phyloP scores from a whole-genome alignment of 2,888 invertebrate genomes.

The Chrysolina haemoptera region DNA sequence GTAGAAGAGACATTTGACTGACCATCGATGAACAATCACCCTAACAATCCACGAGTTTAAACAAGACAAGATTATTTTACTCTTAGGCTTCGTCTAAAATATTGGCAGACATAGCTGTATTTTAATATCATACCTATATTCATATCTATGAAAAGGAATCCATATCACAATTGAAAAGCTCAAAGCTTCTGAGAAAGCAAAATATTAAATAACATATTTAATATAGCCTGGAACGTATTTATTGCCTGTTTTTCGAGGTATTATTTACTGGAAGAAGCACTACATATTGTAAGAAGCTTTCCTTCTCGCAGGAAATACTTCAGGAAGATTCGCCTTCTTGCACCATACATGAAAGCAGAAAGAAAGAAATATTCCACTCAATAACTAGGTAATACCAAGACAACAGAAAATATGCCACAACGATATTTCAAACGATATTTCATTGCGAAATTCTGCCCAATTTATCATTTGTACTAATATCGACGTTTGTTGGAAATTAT shows the following conservation, averaged over 20 bases:
- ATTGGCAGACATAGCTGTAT: neutral
- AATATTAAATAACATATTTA: neutral
- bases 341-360: neutral
- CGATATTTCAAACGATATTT: too few species aligned
- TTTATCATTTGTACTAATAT: too few species aligned
- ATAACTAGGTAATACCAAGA: neutral
- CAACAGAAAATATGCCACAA: neutral
- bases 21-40: too few species aligned
- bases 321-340: neutral
- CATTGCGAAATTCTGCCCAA: too few species aligned
- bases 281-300: slow-evolving; percentile 2
- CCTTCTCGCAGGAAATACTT: neutral
- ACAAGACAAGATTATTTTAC: too few species aligned
- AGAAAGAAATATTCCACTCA: neutral
- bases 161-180: neutral
- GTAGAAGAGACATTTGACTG: too few species aligned
- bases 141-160: neutral
- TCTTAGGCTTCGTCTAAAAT: too few species aligned
- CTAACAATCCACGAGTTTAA: too few species aligned
- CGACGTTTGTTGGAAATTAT: too few species aligned
- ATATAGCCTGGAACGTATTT: slow-evolving; percentile 6
- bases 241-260: neutral
- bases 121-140: neutral
- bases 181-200: neutral
- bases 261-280: slow-evolving; percentile 3